These are phyloP conservation scores for Steinernema hermaphroditum DNA, from an alignment of 2,888 invertebrate genomes.

Conservation along the genomic window DNA sequence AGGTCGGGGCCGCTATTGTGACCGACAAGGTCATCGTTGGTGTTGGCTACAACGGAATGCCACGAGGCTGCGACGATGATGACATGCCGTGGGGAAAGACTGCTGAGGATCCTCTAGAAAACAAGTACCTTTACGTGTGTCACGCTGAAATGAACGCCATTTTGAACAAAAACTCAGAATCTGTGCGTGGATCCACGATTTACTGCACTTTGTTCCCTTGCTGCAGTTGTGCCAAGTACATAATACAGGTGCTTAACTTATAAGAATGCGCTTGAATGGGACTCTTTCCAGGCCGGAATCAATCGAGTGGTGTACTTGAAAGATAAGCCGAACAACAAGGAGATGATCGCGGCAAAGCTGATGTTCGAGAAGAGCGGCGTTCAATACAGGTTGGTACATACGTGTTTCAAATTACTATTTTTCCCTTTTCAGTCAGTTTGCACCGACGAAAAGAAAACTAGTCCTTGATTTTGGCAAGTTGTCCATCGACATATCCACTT, in stretches of 20 bases:
- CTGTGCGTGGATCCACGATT: conserved; percentile 79
- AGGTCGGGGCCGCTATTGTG: conserved; percentile 89
- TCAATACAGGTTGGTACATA: conserved; percentile 33
- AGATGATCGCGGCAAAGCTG: conserved; percentile 43
- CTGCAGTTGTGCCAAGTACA: conserved; percentile 94
- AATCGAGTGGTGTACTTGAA: conserved; percentile 44
- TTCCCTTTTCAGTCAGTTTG: not conserved
- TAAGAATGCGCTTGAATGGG: not conserved
- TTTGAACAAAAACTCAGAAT: conserved; percentile 81
- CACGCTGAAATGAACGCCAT: conserved; percentile 98
- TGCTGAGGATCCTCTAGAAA: conserved; percentile 71
- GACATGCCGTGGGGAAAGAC: conserved; percentile 84
- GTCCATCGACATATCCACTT: not conserved
- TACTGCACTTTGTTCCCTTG: conserved; percentile 92
- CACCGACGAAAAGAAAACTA: not conserved
- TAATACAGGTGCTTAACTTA: conserved; percentile 76
- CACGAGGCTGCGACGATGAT: conserved; percentile 84
- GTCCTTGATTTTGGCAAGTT: not conserved
- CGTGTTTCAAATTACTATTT: not conserved
- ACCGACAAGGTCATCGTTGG: conserved; percentile 80
- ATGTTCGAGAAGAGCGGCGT: conserved; percentile 39
- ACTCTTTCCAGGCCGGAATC: conserved; percentile 43
- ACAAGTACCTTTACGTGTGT: conserved; percentile 88
- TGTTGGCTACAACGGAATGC: conserved; percentile 96
- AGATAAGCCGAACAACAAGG: conserved; percentile 40